Conservation (phyloP, 2,888 invertebrate species). For the Aporophyla nigra region DNA sequence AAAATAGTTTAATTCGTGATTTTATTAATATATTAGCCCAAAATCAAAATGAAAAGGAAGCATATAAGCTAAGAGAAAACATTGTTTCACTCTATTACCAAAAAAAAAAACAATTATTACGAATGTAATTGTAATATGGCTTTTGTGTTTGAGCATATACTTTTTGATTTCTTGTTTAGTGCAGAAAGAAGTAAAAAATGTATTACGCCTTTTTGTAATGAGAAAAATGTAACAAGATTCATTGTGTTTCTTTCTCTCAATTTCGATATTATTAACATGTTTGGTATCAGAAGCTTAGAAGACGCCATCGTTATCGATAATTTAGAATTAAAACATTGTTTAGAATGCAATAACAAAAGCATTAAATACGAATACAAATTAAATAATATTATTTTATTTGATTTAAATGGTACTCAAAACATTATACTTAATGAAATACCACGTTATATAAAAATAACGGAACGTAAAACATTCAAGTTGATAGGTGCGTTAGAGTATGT, state of each 20-base stretch:
- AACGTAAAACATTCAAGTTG: conserved; percentile 49
- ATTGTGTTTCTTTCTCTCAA: conserved; percentile 47
- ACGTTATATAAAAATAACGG: conserved; percentile 44
- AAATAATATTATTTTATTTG: conserved; percentile 37
- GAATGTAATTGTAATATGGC: conserved; percentile 52
- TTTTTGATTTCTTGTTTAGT: conserved; percentile 53
- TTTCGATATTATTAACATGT: conserved; percentile 55
- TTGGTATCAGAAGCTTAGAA: conserved; percentile 48
- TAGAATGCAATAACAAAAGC: conserved; percentile 43
- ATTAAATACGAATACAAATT: conserved; percentile 40
- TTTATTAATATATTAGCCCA: conserved; percentile 44
- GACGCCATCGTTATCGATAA: conserved; percentile 50
- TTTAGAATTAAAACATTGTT: conserved; percentile 39
- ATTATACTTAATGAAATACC: conserved; percentile 45
- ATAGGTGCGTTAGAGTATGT: conserved; percentile 44
- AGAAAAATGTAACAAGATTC: conserved; percentile 46
- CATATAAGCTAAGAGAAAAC: conserved; percentile 38
- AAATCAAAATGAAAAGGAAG: conserved; percentile 42
- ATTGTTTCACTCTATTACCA: conserved; percentile 37
- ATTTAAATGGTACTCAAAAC: conserved; percentile 44
- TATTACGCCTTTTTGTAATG: conserved; percentile 45
- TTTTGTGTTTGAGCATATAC: conserved; percentile 51
- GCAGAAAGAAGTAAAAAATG: conserved; percentile 40
- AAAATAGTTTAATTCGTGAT: conserved; percentile 39
- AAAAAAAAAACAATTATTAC: conserved; percentile 45